These are phyloP conservation scores for Nyctibius bracteatus DNA, from an alignment of 2,113 vertebrate genomes.

Conservation along the genomic window DNA sequence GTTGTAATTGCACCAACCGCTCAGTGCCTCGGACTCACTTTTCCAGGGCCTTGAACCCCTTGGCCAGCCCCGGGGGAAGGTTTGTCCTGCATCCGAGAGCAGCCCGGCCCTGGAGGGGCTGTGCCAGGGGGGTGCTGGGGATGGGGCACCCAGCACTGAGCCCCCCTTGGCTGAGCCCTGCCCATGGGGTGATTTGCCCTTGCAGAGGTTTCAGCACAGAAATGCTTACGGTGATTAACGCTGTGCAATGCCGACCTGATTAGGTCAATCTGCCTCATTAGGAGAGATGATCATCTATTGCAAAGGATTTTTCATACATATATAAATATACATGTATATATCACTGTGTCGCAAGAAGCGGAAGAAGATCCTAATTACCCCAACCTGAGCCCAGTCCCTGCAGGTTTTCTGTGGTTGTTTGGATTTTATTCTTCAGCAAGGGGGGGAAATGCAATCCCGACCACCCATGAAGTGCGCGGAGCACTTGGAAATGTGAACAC, in stretches of 20 bases:
- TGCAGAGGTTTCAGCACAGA: neutral
- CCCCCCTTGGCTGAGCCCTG: neutral
- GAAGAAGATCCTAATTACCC: neutral
- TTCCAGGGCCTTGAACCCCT: neutral
- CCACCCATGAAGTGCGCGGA: constrained; percentile 51
- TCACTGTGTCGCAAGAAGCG: neutral
- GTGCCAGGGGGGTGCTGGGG: rapidly evolving
- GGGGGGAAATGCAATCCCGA: neutral
- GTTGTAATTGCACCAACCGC: neutral
- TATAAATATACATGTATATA: neutral
- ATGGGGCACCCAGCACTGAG: neutral
- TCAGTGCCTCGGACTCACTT: neutral
- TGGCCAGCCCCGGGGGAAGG: neutral
- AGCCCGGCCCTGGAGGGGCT: neutral
- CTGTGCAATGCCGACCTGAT: neutral
- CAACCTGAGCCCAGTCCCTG: neutral
- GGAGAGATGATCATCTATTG: neutral
- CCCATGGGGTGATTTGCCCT: neutral
- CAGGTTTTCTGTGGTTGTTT: constrained; percentile 32
- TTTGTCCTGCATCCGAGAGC: neutral
- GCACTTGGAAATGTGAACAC: neutral
- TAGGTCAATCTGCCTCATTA: constrained; percentile 15
- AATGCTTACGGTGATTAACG: neutral
- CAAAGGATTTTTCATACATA: neutral
- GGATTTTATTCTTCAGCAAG: neutral